Percentiles rank a stretch among this genome's conserved stretches.
phyloP scores from a whole-genome alignment of 2,797 vertebrate genomes.

The Melanotaenia boesemani region DNA sequence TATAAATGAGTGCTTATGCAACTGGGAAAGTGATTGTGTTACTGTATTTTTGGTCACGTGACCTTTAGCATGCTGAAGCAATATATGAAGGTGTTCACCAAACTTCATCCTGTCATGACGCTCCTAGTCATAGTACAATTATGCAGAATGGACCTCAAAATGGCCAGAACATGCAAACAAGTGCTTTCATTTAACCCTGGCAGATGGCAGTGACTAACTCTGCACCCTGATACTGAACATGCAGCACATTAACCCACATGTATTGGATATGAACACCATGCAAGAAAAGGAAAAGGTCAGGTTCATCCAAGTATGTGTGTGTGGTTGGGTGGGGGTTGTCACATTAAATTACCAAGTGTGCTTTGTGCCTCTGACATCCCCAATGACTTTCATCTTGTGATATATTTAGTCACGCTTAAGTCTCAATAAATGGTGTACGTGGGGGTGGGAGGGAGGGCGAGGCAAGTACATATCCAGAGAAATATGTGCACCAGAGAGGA shows the following conservation, averaged over 20 bases:
- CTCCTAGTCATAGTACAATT: neutral
- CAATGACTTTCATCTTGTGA: constrained; percentile 58
- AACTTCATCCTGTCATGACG: neutral
- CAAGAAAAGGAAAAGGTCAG: constrained; percentile 58
- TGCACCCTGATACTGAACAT: constrained; percentile 2
- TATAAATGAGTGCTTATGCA: no score
- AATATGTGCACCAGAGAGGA: neutral
- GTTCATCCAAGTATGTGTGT: constrained; percentile 36
- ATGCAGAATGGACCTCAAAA: neutral
- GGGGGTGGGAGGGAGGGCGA: no score
- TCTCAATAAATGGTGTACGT: constrained; percentile 44
- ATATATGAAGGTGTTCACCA: neutral
- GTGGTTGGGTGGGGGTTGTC: constrained; percentile 41
- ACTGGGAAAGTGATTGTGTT: no score
- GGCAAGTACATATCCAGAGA: no score
- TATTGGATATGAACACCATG: constrained; percentile 22
- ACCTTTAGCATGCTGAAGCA: no score
- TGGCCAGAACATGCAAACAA: constrained; percentile 20
- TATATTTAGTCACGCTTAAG: constrained; percentile 67
- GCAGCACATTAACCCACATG: constrained; percentile 30
- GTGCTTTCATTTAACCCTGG: constrained; percentile 10
- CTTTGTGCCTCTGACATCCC: constrained; percentile 54
- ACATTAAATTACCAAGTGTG: constrained; percentile 69
- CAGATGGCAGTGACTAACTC: constrained; percentile 35
- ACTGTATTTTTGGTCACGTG: no score